A percentile compares a stretch with the other conserved stretches of the same genome.
phyloP scores from a whole-genome alignment of 2,797 vertebrate genomes.

The Danio tinwini region DNA sequence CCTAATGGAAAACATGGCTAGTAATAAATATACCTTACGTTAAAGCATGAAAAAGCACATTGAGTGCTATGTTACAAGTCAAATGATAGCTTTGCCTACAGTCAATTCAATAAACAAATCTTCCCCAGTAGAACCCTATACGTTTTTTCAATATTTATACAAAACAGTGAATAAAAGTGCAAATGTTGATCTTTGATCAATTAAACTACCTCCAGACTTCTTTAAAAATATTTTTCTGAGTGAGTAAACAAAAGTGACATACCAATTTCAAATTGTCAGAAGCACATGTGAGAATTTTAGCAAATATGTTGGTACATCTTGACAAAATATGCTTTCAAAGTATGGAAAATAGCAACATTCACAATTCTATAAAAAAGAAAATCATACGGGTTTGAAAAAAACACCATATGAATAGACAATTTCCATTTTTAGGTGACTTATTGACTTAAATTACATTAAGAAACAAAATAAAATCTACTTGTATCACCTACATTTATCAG shows the following conservation, averaged over 20 bases:
- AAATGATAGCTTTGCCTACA: neutral
- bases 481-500: neutral
- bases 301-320: neutral
- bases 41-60: neutral
- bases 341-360: neutral
- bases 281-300: neutral
- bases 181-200: too few relatives aligned
- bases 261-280: neutral
- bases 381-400: neutral
- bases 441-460: neutral
- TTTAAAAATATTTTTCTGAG: too few relatives aligned
- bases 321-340: neutral
- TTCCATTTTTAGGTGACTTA: slow-evolving; percentile 1
- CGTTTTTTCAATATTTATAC: too few relatives aligned
- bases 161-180: too few relatives aligned
- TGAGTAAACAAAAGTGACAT: neutral
- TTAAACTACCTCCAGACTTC: too few relatives aligned
- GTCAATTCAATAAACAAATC: too few relatives aligned
- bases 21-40: too few relatives aligned
- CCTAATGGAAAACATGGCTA: too few relatives aligned
- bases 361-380: neutral
- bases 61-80: neutral
- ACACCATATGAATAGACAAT: neutral
- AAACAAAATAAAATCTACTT: neutral
- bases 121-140: too few relatives aligned